Evolutionary conservation across 2,797 vertebrate species (phyloP).

Genomic region (Jordanella pulchra): DNA sequence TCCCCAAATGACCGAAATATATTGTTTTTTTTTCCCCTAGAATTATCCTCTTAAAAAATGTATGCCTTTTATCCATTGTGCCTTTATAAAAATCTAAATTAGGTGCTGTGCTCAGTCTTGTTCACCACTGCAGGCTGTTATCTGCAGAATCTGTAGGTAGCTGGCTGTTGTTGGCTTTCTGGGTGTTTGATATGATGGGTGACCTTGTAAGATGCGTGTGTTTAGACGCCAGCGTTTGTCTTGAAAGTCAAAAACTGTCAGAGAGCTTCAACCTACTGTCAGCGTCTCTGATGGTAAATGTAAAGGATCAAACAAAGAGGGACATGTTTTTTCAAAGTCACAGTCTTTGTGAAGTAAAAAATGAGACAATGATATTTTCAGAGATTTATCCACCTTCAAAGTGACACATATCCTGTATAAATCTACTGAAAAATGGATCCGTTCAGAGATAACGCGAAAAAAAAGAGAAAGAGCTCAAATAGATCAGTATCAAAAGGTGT

Average conservation of each 20-base stretch:
- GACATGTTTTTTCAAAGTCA: background rate
- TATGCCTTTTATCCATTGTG: conserved; percentile 43
- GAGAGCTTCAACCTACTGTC: background rate
- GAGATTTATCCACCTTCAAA: background rate
- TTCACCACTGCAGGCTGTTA: conserved; percentile 24
- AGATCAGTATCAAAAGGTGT: background rate
- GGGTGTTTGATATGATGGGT: background rate
- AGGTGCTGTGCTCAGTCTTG: conserved; percentile 30
- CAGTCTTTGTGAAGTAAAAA: background rate
- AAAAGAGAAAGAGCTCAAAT: background rate
- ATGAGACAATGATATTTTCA: background rate
- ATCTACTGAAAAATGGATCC: background rate
- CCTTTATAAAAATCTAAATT: conserved; percentile 40
- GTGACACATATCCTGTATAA: background rate
- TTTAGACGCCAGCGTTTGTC: background rate
- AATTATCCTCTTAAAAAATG: conserved; percentile 23
- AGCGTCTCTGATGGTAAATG: conserved; percentile 2
- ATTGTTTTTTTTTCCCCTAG: conserved; percentile 2
- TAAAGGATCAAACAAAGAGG: background rate
- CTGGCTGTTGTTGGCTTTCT: background rate
- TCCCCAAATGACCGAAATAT: conserved; percentile 13
- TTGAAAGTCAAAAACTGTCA: conserved; percentile 14
- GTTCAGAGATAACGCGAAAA: background rate
- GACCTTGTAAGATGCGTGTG: background rate
- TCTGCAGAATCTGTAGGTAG: background rate